These are phyloP conservation scores for Sicus ferrugineus DNA, from an alignment of 2,888 invertebrate genomes.

Conservation along the genomic window DNA sequence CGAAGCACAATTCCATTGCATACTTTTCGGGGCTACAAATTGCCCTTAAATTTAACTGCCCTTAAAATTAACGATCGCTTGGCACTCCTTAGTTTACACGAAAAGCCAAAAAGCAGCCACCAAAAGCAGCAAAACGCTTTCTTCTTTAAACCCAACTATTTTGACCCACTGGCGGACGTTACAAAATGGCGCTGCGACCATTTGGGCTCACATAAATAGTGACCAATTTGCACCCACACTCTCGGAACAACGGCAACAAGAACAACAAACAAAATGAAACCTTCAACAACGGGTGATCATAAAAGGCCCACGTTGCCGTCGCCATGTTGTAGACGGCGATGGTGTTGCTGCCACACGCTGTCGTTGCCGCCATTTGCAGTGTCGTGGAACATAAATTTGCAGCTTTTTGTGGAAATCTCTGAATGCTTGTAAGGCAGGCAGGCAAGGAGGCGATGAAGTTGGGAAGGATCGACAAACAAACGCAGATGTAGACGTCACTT, in stretches of 20 bases:
- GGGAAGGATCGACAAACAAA: not conserved
- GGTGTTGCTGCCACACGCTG: not conserved
- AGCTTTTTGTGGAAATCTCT: slow-evolving; percentile 24
- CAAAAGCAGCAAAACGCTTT: too few relatives aligned
- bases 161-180: not conserved
- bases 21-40: not conserved
- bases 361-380: slow-evolving; percentile 31
- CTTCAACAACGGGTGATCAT: slow-evolving; percentile 7
- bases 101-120: too few relatives aligned
- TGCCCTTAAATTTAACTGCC: too few relatives aligned
- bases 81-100: not conserved
- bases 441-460: not conserved
- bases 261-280: slow-evolving; percentile 6
- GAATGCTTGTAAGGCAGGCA: not conserved
- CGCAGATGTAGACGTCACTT: too few relatives aligned
- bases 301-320: not conserved
- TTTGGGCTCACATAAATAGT: slow-evolving; percentile 15
- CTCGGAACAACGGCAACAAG: not conserved
- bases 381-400: slow-evolving; percentile 30
- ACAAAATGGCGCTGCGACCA: slow-evolving; percentile 15
- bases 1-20: not conserved
- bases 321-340: slow-evolving; percentile 7
- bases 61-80: not conserved
- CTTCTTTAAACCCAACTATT: not conserved
- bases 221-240: slow-evolving; percentile 18